A percentile compares a stretch with the other conserved stretches of the same genome.
These are phyloP conservation scores for Hyaena hyaena DNA, from an alignment of 2,113 vertebrate genomes.

Conservation along the genomic window DNA sequence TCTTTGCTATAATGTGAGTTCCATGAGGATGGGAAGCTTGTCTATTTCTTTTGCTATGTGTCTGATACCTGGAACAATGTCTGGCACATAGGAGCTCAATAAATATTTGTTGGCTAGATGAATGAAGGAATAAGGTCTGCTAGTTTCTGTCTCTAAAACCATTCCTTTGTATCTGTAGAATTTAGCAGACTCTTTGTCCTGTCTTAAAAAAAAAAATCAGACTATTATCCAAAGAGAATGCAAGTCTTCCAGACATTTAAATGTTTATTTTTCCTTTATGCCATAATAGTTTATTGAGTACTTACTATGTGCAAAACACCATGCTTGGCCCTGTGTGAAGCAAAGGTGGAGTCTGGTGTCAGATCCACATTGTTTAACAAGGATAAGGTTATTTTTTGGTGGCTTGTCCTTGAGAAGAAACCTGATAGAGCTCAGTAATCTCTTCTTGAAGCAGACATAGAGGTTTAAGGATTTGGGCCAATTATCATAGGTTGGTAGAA, in stretches of 20 bases:
- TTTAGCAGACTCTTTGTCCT: neutral
- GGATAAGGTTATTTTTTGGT: neutral
- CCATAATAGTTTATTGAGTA: neutral
- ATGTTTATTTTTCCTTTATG: neutral
- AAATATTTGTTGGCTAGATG: neutral
- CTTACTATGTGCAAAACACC: neutral
- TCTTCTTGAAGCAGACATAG: neutral
- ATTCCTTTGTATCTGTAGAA: neutral
- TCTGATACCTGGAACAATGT: neutral
- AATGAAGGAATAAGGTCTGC: neutral
- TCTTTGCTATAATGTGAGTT: neutral
- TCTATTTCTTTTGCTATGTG: neutral
- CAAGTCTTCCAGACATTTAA: neutral
- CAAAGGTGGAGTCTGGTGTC: neutral
- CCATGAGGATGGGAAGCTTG: neutral
- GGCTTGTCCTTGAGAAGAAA: slow-evolving; percentile 9
- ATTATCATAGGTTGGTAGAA: neutral
- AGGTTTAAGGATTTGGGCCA: neutral
- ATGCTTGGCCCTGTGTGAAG: neutral
- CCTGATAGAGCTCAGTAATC: neutral
- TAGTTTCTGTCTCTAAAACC: neutral
- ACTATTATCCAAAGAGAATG: neutral
- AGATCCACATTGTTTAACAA: neutral
- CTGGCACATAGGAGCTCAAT: neutral
- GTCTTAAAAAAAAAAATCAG: neutral